Percentiles rank a stretch among this genome's conserved stretches.
Conservation (phyloP, 2,113 vertebrate genomes). For the Rhea americana region DNA sequence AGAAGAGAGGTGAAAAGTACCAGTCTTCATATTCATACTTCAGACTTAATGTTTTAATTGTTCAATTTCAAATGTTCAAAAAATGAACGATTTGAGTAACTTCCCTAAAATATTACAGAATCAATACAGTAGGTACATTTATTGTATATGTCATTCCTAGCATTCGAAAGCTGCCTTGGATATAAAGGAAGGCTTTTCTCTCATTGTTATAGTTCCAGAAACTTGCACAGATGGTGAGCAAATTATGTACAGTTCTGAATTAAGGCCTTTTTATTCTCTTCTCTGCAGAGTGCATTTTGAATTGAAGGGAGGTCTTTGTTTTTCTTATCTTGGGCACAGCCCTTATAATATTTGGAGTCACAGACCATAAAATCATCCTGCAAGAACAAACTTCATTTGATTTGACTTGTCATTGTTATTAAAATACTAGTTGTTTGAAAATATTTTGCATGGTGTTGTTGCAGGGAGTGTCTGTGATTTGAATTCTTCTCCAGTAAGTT, state of each 20-base stretch:
- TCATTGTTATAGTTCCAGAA: neutral
- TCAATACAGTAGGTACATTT: neutral
- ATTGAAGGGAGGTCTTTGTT: neutral
- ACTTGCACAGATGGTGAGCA: conserved; percentile 44
- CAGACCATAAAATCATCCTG: neutral
- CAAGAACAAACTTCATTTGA: neutral
- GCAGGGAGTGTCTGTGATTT: neutral
- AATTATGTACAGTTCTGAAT: conserved; percentile 33
- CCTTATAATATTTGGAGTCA: neutral
- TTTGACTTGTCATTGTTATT: neutral
- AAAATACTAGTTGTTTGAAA: neutral
- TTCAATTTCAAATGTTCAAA: neutral
- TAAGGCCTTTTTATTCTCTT: neutral
- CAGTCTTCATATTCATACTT: neutral
- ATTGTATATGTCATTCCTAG: neutral
- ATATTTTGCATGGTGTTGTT: neutral
- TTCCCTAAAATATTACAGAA: neutral
- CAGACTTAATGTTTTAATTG: neutral
- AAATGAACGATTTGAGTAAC: neutral
- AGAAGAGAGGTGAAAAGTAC: neutral
- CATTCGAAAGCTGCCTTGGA: neutral
- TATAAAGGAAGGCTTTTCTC: neutral
- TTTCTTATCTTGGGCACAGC: neutral
- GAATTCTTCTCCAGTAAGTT: neutral
- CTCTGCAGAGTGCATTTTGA: neutral